These are phyloP conservation scores for Camponotus floridanus DNA, from an alignment of 1,140 invertebrate species.

Conservation along the genomic window DNA sequence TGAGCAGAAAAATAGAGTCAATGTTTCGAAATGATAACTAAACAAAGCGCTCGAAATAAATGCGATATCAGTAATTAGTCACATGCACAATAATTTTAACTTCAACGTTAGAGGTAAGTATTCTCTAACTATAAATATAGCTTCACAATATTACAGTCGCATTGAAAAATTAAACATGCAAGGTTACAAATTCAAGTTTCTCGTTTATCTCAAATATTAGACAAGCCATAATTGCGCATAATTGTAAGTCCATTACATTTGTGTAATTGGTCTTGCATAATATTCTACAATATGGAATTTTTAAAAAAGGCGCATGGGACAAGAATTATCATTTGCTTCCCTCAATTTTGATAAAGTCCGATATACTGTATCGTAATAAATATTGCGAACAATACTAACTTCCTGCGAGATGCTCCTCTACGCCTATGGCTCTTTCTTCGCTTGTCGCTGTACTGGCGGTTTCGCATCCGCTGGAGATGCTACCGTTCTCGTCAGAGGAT, in stretches of 20 bases:
- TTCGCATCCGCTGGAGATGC: conserved; percentile 92
- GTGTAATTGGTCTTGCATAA: background rate
- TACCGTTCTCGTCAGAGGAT: conserved; percentile 89
- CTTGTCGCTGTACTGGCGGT: conserved; percentile 90
- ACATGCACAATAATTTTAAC: background rate
- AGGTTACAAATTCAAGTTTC: background rate
- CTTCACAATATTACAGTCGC: background rate
- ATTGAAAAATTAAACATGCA: background rate
- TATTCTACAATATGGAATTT: background rate
- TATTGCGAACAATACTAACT: conserved; percentile 42
- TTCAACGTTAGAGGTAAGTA: background rate
- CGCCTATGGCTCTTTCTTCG: conserved; percentile 80
- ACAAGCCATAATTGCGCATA: background rate
- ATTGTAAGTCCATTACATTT: background rate
- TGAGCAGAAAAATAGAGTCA: background rate
- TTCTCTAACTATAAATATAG: background rate
- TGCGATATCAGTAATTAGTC: background rate
- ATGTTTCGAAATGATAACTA: background rate
- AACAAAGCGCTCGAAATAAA: background rate
- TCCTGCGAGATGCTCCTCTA: conserved; percentile 72
- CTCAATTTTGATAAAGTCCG: background rate
- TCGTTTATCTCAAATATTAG: background rate
- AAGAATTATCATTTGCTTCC: background rate
- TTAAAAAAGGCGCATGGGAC: background rate
- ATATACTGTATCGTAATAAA: background rate